Evolutionary conservation across 2,888 invertebrate genomes (phyloP).

Genomic region (Tachina fera): DNA sequence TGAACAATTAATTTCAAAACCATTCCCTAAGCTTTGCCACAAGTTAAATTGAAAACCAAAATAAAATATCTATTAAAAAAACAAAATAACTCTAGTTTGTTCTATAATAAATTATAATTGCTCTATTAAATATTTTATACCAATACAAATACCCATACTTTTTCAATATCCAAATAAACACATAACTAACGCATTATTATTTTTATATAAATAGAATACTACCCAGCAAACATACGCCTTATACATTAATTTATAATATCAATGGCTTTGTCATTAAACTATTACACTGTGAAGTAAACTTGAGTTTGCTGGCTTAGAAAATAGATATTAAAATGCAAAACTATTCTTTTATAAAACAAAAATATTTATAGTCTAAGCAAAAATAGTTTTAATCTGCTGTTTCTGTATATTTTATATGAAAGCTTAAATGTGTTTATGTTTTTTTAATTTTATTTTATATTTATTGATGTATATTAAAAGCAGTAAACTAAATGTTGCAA

Average conservation of each 20-base stretch:
- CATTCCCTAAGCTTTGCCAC: conserved; percentile 10
- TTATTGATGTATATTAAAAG: conserved; percentile 1
- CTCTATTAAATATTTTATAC: conserved; percentile 13
- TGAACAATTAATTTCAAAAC: conserved; percentile 6
- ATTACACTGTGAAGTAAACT: too few relatives aligned
- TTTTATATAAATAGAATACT: neutral
- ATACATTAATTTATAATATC: neutral
- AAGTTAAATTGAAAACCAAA: conserved; percentile 29
- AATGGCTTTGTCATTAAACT: neutral
- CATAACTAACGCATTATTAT: conserved; percentile 5
- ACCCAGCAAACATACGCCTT: conserved; percentile 2
- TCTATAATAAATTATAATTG: conserved; percentile 58
- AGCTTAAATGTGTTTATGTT: neutral
- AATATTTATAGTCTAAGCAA: neutral
- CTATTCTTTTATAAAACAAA: neutral
- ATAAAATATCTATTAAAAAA: conserved; percentile 4
- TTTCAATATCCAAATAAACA: conserved; percentile 26
- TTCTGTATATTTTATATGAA: neutral
- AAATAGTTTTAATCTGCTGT: neutral
- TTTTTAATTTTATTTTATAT: conserved; percentile 8
- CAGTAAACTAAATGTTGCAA: conserved; percentile 21
- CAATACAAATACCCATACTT: neutral
- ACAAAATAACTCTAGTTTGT: conserved; percentile 57
- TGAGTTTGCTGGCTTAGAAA: too few relatives aligned
- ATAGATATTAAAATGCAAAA: too few relatives aligned